Evolutionary conservation across 2,888 invertebrate genomes (phyloP).

Genomic region (Leucophenga maculata): DNA sequence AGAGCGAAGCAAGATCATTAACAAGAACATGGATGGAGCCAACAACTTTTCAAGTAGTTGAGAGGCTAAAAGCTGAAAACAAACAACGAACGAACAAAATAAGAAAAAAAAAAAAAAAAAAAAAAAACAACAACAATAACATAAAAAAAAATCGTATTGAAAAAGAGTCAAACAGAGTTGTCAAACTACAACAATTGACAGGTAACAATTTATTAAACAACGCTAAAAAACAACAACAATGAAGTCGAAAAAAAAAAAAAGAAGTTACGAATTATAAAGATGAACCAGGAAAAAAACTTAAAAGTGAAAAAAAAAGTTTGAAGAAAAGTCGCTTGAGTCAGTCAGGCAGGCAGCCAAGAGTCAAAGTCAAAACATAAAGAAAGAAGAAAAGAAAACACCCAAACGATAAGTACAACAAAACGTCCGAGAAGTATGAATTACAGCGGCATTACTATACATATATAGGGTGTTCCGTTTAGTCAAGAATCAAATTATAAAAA

Average conservation of each 20-base stretch:
- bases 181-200: conserved; percentile 6
- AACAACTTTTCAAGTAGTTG: background rate
- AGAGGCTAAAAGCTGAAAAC: background rate
- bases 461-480: background rate
- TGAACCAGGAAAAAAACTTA: background rate
- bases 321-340: too few species aligned
- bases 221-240: background rate
- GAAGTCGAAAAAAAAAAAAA: background rate
- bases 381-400: background rate
- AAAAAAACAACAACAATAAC: background rate
- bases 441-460: background rate
- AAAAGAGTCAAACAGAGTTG: conserved; percentile 6
- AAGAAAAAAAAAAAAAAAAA: background rate
- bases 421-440: background rate
- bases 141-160: background rate
- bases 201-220: conserved; percentile 8
- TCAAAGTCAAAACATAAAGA: background rate
- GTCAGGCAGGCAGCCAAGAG: background rate
- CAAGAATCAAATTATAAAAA: too few species aligned
- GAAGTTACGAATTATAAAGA: background rate
- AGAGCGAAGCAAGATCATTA: background rate
- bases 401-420: background rate
- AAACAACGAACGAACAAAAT: background rate
- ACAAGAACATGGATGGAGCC: conserved; percentile 4
- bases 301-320: too few species aligned